Conservation (phyloP, 2,888 invertebrate genomes). For the Atrina japonica region DNA sequence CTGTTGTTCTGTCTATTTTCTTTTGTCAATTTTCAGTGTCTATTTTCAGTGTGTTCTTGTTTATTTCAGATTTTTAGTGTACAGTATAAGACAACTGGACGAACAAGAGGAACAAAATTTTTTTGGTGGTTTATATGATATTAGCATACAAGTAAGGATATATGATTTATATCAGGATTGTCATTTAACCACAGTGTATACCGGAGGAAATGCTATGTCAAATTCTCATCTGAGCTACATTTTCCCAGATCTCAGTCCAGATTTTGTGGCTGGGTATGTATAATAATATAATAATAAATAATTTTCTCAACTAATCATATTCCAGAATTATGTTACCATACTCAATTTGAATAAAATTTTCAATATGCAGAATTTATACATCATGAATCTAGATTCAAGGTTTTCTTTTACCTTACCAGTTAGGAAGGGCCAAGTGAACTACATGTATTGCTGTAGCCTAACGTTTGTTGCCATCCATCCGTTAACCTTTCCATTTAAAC, state of each 20-base stretch:
- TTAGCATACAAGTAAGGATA: constrained; percentile 25
- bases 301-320: not conserved
- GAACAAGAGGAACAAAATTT: not conserved
- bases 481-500: too few species aligned
- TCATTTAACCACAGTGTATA: constrained; percentile 14
- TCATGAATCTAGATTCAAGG: too few species aligned
- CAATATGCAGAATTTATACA: too few species aligned
- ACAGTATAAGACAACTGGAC: not conserved
- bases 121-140: constrained; percentile 1
- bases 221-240: constrained; percentile 34
- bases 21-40: too few species aligned
- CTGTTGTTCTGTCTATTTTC: too few species aligned
- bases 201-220: constrained; percentile 12
- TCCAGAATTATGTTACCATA: not conserved
- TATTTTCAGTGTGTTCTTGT: too few species aligned
- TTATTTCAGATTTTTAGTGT: constrained; percentile 18
- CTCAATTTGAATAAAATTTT: too few species aligned
- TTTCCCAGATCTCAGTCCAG: constrained; percentile 34
- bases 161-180: constrained; percentile 28
- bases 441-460: too few species aligned
- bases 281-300: not conserved
- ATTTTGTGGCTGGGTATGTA: constrained; percentile 39
- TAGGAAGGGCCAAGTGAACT: too few species aligned
- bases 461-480: too few species aligned
- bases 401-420: too few species aligned